Percentiles rank a stretch among this genome's conserved stretches.
Evolutionary conservation across 2,888 invertebrate species (phyloP).

Genomic region (Sphaerophoria rueppellii): DNA sequence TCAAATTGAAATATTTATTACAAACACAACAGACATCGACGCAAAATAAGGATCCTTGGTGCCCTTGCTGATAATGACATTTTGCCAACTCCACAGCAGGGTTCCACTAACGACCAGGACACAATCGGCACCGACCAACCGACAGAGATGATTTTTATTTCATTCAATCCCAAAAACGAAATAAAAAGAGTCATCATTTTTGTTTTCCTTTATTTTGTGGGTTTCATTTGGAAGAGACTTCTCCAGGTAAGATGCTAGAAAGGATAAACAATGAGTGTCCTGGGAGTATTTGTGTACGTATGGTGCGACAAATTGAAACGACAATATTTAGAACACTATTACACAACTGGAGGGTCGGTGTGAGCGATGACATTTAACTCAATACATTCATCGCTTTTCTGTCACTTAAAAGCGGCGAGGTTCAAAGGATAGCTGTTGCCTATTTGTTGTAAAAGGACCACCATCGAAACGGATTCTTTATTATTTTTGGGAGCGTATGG

Average conservation of each 20-base stretch:
- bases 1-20: constrained; percentile 65
- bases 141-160: constrained; percentile 1
- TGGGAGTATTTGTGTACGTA: constrained; percentile 55
- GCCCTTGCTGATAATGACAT: constrained; percentile 66
- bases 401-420: constrained; percentile 40
- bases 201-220: background rate
- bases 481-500: constrained; percentile 30
- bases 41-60: constrained; percentile 40
- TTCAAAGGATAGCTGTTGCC: constrained; percentile 47
- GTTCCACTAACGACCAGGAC: constrained; percentile 38
- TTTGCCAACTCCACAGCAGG: constrained; percentile 68
- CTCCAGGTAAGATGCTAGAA: constrained; percentile 55
- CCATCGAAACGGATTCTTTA: constrained; percentile 47
- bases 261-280: constrained; percentile 29
- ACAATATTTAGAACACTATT: constrained; percentile 60
- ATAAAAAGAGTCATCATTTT: constrained; percentile 51
- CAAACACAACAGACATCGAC: constrained; percentile 47
- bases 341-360: constrained; percentile 33
- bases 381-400: constrained; percentile 35
- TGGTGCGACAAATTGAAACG: constrained; percentile 62
- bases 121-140: background rate
- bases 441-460: constrained; percentile 32
- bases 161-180: constrained; percentile 6
- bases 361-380: constrained; percentile 63
- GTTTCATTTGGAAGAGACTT: constrained; percentile 10